Conservation (phyloP, 2,113 vertebrate species). For the Propithecus coquereli region DNA sequence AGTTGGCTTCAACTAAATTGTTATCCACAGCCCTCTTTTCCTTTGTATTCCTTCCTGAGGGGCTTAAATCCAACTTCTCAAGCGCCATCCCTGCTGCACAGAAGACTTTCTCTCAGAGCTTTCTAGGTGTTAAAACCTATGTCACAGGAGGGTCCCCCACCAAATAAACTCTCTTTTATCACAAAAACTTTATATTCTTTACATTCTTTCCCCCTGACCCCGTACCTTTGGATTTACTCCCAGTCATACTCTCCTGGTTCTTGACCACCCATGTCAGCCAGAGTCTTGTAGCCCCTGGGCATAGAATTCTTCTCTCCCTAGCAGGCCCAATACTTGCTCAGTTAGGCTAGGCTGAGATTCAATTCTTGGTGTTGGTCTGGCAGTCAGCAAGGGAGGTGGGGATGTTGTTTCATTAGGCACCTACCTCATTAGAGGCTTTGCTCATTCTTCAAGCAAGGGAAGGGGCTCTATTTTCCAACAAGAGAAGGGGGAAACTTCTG, state of each 20-base stretch:
- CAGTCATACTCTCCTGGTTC: background rate
- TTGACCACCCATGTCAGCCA: background rate
- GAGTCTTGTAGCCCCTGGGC: background rate
- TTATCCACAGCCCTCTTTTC: background rate
- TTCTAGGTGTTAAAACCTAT: background rate
- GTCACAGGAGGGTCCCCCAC: background rate
- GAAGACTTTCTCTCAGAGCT: background rate
- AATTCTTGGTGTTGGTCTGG: background rate
- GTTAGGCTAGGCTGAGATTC: background rate
- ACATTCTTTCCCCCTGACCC: background rate
- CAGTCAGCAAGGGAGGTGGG: background rate
- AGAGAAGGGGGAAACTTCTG: background rate
- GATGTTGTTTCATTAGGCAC: background rate
- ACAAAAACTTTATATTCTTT: background rate
- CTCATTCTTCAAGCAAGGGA: background rate
- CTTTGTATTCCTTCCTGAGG: background rate
- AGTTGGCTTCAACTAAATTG: background rate
- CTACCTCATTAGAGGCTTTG: background rate
- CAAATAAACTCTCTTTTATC: background rate
- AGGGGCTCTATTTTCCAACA: background rate
- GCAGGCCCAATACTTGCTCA: background rate
- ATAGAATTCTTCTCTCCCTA: background rate
- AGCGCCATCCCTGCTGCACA: background rate
- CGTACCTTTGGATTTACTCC: background rate
- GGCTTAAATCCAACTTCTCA: background rate